Evolutionary conservation across 2,888 invertebrate species (phyloP), one percentile per base, ranked within the genome.

Genomic region (Chrysolina oricalcia): DNA sequence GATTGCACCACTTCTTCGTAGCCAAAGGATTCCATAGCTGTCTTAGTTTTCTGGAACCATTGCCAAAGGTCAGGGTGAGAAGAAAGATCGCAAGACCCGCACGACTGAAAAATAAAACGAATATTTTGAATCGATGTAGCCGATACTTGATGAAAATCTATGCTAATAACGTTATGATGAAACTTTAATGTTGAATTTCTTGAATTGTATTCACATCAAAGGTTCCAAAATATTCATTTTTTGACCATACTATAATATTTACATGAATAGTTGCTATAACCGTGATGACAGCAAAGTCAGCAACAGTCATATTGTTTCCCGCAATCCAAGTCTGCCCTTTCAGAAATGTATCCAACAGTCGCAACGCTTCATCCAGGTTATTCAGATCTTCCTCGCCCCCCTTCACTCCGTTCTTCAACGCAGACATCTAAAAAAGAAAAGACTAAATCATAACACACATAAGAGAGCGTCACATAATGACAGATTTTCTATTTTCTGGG

Each of bases 21-120:
- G 0, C 93, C 95, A 79, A 90, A 93, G 1, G 92, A 92, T 62
- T 91, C 91, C 85, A 95, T 87, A 19, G 90, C 90, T 19, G 91
- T 91, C 87, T 93, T 94, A 80, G 92, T 92, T 77, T 92, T 90
- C 68, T 92, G 91, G 78, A 92, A 92, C 95, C 95, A 95, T 19
- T 90, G 90, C 3, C 87, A 86, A 4, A 93, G 86, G 77, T 93
- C 92, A 50, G 91, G 90, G 82, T 91, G 91, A 64, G 90, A 88
- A 23, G 89, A 89, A 76, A 91, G 89, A 84, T 93, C 92, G 80
- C 90, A 91, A 6, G n/a, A 87, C 85, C 78, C 88, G 65, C 21
- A 88, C 64, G 19, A 89, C 85, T 76, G 87, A 70, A 64, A 66
- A 74, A 40, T 46, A 35, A 35, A 35, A 8, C 8, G 8, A 35